Conservation (phyloP, 53 echinoderm and acorn worm genomes). For the Echinarachnius parma region DNA sequence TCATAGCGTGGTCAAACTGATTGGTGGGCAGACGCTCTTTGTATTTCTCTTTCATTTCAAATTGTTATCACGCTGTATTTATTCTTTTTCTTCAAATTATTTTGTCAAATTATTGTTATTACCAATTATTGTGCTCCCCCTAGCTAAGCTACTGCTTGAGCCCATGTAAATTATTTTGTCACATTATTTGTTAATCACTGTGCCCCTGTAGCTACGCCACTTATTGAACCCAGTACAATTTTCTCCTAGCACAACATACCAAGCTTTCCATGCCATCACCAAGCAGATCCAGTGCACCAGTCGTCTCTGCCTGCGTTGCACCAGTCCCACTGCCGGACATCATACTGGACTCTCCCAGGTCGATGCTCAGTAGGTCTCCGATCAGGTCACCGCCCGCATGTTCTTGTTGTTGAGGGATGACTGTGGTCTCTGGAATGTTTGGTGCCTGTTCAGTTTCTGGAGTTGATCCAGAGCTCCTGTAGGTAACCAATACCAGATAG, state of each 20-base stretch:
- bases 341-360: constrained; percentile 69
- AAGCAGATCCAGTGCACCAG: constrained; percentile 75
- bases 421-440: constrained; percentile 56
- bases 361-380: constrained; percentile 95
- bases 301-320: constrained; percentile 54
- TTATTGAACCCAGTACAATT: too few species aligned
- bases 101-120: too few species aligned
- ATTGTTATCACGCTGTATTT: too few species aligned
- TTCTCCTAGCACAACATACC: constrained; percentile 54
- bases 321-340: constrained; percentile 19
- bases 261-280: constrained; percentile 90
- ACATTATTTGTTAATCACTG: too few species aligned
- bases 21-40: too few species aligned
- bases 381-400: constrained; percentile 75
- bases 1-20: too few species aligned
- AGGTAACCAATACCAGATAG: background rate
- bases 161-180: too few species aligned
- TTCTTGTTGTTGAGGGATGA: constrained; percentile 62
- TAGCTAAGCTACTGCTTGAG: too few species aligned
- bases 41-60: too few species aligned
- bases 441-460: constrained; percentile 67
- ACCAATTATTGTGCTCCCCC: too few species aligned
- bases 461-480: constrained; percentile 72
- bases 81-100: too few species aligned
- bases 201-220: too few species aligned